Base-by-base conservation (phyloP, 2,797 vertebrate species). In the Pseudomugil tenellus region DNA sequence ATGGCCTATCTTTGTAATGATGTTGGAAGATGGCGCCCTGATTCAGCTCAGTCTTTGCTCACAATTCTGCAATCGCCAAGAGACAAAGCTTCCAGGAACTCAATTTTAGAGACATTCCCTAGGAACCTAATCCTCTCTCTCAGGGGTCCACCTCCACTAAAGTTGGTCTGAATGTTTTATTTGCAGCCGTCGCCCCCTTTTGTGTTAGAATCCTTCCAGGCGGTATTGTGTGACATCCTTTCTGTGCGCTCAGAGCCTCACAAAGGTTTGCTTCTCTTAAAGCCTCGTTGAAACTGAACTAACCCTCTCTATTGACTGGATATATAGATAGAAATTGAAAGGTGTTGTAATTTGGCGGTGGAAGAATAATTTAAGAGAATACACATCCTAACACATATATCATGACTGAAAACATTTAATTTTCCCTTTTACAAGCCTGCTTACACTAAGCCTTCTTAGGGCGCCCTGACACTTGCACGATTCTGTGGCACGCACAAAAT, bases 161-260 rank as follows among this genome's bases (percentile, higher is more conserved):
- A 85, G 80, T 86, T 80, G 79, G 78, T 84, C 75, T 84, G 83
- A 89, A 90, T 84, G 85, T 91, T 84, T 89, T 86, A 88, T 87
- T 86, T 84, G 81, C 86, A 70, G 79, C 82, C 37, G 75, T 91
- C 78, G 82, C 88, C 89, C 84, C 88, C 88, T 89, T 92, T 91
- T 91, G 88, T 91, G 63, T 63, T 52, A 26, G 80, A 77, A 70
- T 72, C 72, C 84, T 85, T 82, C 69, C 23, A 77, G 83, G 76
- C 79, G 14, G 87, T 84, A 90, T 91, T 93, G 89, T 92, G 77
- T 89, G 87, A 88, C 80, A 86, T 85, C 83, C 79, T 86, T 90
- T 90, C 81, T 87, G 66, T 41, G 63, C 81, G 80, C 77, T 73
- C 70, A 71, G 53, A 74, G 79, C 70, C 81, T 79, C 81, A 89